Evolutionary conservation across 2,888 invertebrate species (phyloP).

Genomic region (Lypha dubia): DNA sequence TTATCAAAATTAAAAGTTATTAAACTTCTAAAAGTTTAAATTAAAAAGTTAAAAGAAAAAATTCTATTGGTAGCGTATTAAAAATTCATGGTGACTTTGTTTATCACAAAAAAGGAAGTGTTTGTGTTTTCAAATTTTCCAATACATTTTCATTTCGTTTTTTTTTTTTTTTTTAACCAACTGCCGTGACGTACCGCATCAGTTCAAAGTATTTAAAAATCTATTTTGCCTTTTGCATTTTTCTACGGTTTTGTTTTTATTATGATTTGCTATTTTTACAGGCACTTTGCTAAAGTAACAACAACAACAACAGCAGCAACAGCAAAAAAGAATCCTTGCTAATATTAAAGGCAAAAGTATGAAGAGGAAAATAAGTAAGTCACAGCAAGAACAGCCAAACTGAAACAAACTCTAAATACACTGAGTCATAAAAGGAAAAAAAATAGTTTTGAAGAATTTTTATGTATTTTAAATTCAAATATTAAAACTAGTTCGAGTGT

Average conservation of each 20-base stretch:
- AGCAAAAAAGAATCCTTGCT: neutral
- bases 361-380: slow-evolving; percentile 4
- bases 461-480: too few species aligned
- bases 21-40: neutral
- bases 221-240: slow-evolving; percentile 47
- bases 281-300: slow-evolving; percentile 49
- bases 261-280: slow-evolving; percentile 51
- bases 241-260: slow-evolving; percentile 17
- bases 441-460: too few species aligned
- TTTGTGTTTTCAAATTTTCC: neutral
- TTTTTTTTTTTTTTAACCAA: slow-evolving; percentile 7
- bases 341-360: neutral
- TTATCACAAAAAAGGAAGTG: neutral
- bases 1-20: neutral
- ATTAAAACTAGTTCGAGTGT: too few species aligned
- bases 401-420: neutral
- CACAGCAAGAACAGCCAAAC: slow-evolving; percentile 5
- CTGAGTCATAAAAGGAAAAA: neutral
- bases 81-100: neutral
- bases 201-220: slow-evolving; percentile 60
- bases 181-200: slow-evolving; percentile 11
- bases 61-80: neutral
- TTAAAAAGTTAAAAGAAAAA: neutral
- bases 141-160: slow-evolving; percentile 1
- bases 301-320: slow-evolving; percentile 16